phyloP scores from a whole-genome alignment of 92 coral and sea anemone genomes.

The Heliopora coerulea region DNA sequence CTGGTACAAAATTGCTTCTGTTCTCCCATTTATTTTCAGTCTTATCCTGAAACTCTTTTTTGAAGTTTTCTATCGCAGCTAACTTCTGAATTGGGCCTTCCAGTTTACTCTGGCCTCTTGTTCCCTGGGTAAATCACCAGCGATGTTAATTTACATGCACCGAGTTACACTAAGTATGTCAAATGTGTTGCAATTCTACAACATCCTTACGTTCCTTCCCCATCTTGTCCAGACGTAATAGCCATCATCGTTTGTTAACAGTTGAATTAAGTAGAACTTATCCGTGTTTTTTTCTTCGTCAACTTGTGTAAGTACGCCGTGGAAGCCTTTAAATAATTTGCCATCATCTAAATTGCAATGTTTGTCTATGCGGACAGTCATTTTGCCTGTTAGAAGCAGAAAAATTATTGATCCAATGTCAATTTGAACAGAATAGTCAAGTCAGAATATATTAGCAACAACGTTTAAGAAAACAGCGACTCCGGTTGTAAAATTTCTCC shows the following conservation, averaged over 20 bases:
- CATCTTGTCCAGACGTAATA: constrained; percentile 13
- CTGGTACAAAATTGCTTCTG: constrained; percentile 2
- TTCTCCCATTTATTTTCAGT: constrained; percentile 27
- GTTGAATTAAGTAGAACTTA: constrained; percentile 20
- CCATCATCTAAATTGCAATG: constrained; percentile 4
- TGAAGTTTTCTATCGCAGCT: neutral
- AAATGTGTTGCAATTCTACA: neutral
- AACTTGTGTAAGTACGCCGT: constrained; percentile 5
- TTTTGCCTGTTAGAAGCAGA: neutral
- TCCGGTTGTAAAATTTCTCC: too few relatives aligned
- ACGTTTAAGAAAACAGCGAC: too few relatives aligned
- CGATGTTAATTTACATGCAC: too few relatives aligned
- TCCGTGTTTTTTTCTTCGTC: constrained; percentile 18
- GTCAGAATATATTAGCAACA: too few relatives aligned
- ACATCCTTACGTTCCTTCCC: constrained; percentile 15
- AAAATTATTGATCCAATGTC: too few relatives aligned
- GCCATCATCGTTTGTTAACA: constrained; percentile 2
- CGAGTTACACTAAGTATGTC: too few relatives aligned
- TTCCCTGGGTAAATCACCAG: neutral
- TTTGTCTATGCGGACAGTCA: neutral
- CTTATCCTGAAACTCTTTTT: constrained; percentile 11
- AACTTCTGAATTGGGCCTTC: constrained; percentile 4
- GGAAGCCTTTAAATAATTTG: neutral
- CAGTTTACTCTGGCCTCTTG: constrained; percentile 20
- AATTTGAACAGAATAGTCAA: too few relatives aligned